Base-by-base conservation (phyloP, 2,888 invertebrate genomes). In the Temnothorax rugatulus region DNA sequence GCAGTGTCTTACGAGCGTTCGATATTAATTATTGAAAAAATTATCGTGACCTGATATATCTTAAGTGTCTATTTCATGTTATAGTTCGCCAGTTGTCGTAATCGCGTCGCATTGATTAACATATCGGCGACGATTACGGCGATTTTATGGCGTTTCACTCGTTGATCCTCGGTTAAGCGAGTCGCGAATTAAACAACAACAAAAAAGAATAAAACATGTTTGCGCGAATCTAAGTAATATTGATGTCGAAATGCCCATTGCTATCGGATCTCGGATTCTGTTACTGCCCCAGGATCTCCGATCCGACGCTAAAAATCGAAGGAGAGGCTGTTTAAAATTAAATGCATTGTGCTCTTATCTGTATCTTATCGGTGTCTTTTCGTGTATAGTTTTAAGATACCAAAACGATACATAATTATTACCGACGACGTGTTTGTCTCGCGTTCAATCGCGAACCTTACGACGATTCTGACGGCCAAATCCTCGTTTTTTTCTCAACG, bases 271-370 rank as follows among this genome's bases (percentile, higher is more conserved):
- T 89, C 89, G 74, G 90, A 86, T 90, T 90, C 92, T 90, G 92
- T 81, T 69, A 92, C 93, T 94, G 94, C 94, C 93, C 94, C 93
- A 90, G 92, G 90, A 88, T 86, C 87, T 38, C 83, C 88, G 91
- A 91, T 75, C 85, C 87, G 84, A 52, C 21, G 29, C 13, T 73
- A 61, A 41, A 64, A 74, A n/a, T 50, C 15, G 41, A 54, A 61
- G 50, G 41, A 29, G 57, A 81, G n/a, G 73, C 15, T 29, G 69
- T 11, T 71, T 69, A 29, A 75, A 25, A 25, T 57, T 68, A 25
- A n/a, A 54, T 29, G 41, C 44, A 52, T 61, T 41, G 34, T 52
- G 59, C 66, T 66, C 69, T 54, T 84, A 79, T 54, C 44, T 73
- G 77, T 85, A 85, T 83, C 64, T n/a, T 44, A 68, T 85, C 47